Percentiles rank a stretch among this genome's conserved stretches.
Evolutionary conservation across 2,888 invertebrate species (phyloP).

Genomic region (Nebria salina): DNA sequence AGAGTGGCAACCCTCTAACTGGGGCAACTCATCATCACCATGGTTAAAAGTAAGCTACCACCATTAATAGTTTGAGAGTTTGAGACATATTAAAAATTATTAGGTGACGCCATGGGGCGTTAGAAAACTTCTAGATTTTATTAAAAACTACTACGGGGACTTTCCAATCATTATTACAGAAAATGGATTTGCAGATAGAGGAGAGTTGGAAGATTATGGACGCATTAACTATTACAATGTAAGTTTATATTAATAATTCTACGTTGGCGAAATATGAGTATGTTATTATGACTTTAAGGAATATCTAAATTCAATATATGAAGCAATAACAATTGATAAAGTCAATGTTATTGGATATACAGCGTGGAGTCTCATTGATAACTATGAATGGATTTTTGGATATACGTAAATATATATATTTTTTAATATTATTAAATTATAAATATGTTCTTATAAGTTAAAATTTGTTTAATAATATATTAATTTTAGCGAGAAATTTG

Average conservation of each 20-base stretch:
- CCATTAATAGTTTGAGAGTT: background rate
- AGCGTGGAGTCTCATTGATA: constrained; percentile 72
- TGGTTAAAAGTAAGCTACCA: constrained; percentile 62
- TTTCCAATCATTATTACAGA: constrained; percentile 68
- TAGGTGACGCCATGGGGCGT: constrained; percentile 69
- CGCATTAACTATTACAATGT: constrained; percentile 60
- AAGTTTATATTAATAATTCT: constrained; percentile 1
- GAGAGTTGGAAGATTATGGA: constrained; percentile 63
- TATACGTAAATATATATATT: constrained; percentile 60
- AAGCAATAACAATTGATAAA: constrained; percentile 58
- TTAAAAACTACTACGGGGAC: constrained; percentile 60
- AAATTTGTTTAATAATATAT: background rate
- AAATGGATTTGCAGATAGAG: constrained; percentile 67
- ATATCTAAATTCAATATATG: constrained; percentile 52
- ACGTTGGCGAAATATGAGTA: background rate
- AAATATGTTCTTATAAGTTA: background rate
- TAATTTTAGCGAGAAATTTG: constrained; percentile 70
- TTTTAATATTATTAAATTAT: constrained; percentile 9
- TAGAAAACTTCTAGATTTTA: constrained; percentile 65
- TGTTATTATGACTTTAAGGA: constrained; percentile 48
- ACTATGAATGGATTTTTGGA: constrained; percentile 69
- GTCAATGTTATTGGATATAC: constrained; percentile 66
- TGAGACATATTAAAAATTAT: constrained; percentile 5
- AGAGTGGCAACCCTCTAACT: constrained; percentile 60
- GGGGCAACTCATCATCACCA: constrained; percentile 62